phyloP scores from a whole-genome alignment of 2,888 invertebrate genomes.

The Tetragonisca angustula region DNA sequence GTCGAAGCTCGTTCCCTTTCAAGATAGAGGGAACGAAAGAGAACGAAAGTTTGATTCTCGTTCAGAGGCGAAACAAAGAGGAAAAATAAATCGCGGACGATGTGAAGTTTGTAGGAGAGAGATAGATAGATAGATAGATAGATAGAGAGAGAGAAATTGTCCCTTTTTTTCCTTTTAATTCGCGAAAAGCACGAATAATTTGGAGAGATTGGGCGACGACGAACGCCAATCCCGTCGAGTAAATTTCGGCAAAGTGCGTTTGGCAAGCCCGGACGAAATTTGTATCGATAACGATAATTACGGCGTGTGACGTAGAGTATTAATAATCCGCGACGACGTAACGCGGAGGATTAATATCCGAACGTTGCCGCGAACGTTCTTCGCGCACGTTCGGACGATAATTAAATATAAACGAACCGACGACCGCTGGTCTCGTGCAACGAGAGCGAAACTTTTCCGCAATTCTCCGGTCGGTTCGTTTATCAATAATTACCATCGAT shows the following conservation, averaged over 20 bases:
- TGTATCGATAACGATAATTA: not conserved
- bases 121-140: too few species aligned
- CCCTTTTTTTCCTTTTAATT: too few species aligned
- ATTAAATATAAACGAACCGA: not conserved
- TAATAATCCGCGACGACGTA: not conserved
- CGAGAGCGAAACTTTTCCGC: not conserved
- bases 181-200: too few species aligned
- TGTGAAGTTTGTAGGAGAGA: not conserved
- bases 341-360: conserved; percentile 6
- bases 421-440: not conserved
- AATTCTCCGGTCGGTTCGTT: not conserved
- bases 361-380: not conserved
- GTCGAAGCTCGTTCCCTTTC: not conserved
- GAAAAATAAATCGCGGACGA: conserved; percentile 4
- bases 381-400: not conserved
- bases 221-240: not conserved
- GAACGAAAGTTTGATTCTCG: conserved; percentile 22
- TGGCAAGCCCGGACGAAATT: not conserved
- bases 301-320: not conserved
- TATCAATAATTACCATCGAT: not conserved
- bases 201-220: too few species aligned
- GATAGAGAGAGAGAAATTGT: too few species aligned
- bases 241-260: not conserved
- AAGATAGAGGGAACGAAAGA: not conserved
- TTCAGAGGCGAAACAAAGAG: not conserved